Evolutionary conservation across 2,113 vertebrate genomes (phyloP).

Genomic region (Stigmatopora argus): DNA sequence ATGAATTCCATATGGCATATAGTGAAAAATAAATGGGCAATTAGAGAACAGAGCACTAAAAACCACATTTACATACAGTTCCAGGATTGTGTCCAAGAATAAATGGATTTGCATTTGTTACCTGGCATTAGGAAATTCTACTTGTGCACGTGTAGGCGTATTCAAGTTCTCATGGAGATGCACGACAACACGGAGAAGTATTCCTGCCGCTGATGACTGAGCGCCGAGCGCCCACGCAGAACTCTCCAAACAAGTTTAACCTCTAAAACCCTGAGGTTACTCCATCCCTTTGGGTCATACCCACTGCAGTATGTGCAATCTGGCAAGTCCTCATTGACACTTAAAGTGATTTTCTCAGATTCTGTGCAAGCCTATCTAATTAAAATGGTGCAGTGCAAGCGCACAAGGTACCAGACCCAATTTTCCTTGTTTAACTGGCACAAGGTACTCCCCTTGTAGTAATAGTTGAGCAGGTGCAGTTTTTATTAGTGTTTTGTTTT

Average conservation of each 20-base stretch:
- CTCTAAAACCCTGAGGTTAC: slow-evolving; percentile 3
- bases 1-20: no score
- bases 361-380: background rate
- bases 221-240: background rate
- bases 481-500: slow-evolving; percentile 35
- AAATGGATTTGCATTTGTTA: slow-evolving; percentile 5
- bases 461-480: slow-evolving; percentile 20
- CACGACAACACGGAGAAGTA: slow-evolving; percentile 3
- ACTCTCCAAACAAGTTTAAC: slow-evolving; percentile 17
- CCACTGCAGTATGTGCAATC: background rate
- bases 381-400: slow-evolving; percentile 4
- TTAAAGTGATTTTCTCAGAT: background rate
- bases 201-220: slow-evolving; percentile 1
- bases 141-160: slow-evolving; percentile 6
- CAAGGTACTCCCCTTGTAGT: slow-evolving; percentile 20
- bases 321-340: background rate
- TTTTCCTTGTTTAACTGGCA: slow-evolving; percentile 35
- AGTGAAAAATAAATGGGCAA: background rate
- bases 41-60: background rate
- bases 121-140: slow-evolving; percentile 20
- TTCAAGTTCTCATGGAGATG: slow-evolving; percentile 2
- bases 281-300: background rate
- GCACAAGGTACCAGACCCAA: slow-evolving; percentile 19
- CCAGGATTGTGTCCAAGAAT: background rate
- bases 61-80: background rate